Evolutionary conservation across 2,113 vertebrate genomes (phyloP).

Genomic region (Xerus inauris): DNA sequence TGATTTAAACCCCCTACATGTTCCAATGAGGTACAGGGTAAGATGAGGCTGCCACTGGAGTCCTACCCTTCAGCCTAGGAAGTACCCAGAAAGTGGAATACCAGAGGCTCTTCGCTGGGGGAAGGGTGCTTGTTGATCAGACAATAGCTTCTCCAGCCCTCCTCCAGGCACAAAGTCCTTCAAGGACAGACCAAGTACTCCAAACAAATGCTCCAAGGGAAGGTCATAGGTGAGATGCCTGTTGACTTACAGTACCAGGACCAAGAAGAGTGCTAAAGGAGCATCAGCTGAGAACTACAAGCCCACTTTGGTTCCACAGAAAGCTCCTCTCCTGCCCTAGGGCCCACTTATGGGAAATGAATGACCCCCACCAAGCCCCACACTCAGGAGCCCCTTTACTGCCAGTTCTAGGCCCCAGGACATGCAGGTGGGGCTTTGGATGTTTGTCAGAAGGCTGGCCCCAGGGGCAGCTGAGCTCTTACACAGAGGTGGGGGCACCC

Average conservation of each 20-base stretch:
- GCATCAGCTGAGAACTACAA: neutral
- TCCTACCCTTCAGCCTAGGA: neutral
- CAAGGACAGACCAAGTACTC: neutral
- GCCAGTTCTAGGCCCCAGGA: neutral
- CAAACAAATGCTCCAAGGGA: neutral
- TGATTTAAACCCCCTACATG: neutral
- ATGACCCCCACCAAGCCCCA: neutral
- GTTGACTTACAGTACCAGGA: neutral
- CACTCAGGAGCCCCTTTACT: neutral
- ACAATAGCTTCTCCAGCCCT: neutral
- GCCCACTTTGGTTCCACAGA: neutral
- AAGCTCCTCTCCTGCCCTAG: neutral
- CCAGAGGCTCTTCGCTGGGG: neutral
- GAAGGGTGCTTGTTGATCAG: neutral
- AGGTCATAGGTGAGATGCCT: neutral
- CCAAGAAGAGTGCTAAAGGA: neutral
- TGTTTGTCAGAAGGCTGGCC: constrained; percentile 3
- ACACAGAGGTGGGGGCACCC: neutral
- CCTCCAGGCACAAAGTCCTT: neutral
- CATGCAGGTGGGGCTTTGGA: neutral
- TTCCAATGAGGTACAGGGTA: neutral
- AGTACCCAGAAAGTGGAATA: neutral
- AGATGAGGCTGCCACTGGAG: neutral
- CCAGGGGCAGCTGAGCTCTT: neutral
- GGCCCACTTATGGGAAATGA: neutral